Conservation (phyloP, 2,888 invertebrate species). For the Cyclophora albipunctata region DNA sequence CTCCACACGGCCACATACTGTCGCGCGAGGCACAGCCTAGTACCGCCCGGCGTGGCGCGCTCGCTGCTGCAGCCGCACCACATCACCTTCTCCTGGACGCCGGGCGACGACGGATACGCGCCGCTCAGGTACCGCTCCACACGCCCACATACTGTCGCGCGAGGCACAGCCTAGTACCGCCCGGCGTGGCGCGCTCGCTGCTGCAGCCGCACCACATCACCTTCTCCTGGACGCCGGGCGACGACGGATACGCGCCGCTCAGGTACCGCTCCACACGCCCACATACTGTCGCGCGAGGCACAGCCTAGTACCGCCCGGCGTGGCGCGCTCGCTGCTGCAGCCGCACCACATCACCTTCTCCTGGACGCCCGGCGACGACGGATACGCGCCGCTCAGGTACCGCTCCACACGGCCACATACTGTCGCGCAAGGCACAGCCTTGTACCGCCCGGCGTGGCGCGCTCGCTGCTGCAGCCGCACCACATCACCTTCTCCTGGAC, state of each 20-base stretch:
- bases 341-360: slow-evolving; percentile 96
- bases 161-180: too few species aligned
- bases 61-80: too few species aligned
- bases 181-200: slow-evolving; percentile 90
- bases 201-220: slow-evolving; percentile 94
- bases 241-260: slow-evolving; percentile 95
- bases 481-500: slow-evolving; percentile 98
- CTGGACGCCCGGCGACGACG: slow-evolving; percentile 97
- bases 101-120: too few species aligned
- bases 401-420: not conserved
- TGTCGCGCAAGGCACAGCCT: too few species aligned
- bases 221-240: slow-evolving; percentile 97
- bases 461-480: slow-evolving; percentile 91
- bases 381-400: slow-evolving; percentile 92
- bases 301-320: slow-evolving; percentile 89
- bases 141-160: too few species aligned
- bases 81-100: too few species aligned
- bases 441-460: slow-evolving; percentile 89
- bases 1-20: too few species aligned
- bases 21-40: too few species aligned
- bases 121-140: too few species aligned
- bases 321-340: slow-evolving; percentile 91
- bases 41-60: too few species aligned
- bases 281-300: too few species aligned
- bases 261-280: slow-evolving; percentile 62